phyloP scores from a whole-genome alignment of 2,888 invertebrate genomes.

The Cryptus viduatorius region DNA sequence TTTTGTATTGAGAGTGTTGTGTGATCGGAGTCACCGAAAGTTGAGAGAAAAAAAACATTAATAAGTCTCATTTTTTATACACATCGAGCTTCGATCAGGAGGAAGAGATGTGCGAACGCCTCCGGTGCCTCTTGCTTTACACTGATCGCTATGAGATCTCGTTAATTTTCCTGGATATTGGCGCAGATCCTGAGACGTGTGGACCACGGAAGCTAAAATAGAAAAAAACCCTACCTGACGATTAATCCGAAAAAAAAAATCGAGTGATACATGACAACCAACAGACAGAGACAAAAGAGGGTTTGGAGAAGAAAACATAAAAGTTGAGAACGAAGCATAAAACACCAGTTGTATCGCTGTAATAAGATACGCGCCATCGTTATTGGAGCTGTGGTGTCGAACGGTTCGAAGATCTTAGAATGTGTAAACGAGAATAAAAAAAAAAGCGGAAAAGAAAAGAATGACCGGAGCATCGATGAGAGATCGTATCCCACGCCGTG shows the following conservation, averaged over 20 bases:
- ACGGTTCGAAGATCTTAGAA: background rate
- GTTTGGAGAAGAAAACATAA: constrained; percentile 29
- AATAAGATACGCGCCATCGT: constrained; percentile 72
- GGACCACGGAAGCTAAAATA: constrained; percentile 4
- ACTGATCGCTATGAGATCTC: constrained; percentile 31
- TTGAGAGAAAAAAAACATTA: constrained; percentile 32
- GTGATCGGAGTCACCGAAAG: constrained; percentile 2
- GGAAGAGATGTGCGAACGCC: constrained; percentile 10
- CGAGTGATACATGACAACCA: constrained; percentile 25
- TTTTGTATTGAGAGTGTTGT: constrained; percentile 13
- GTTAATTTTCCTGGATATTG: constrained; percentile 15
- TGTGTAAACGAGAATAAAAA: background rate
- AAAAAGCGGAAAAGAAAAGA: background rate
- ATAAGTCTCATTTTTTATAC: constrained; percentile 17
- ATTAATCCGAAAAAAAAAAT: constrained; percentile 18
- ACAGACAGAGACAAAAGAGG: background rate
- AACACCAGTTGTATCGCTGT: constrained; percentile 75
- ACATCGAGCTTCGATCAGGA: constrained; percentile 23
- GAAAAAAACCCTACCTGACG: background rate
- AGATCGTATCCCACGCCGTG: background rate
- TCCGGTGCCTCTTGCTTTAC: constrained; percentile 55
- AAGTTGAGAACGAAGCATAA: constrained; percentile 36
- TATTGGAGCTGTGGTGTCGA: constrained; percentile 72
- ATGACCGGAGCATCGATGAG: background rate
- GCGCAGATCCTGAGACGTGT: constrained; percentile 41